Evolutionary conservation across 2,888 invertebrate species (phyloP), one percentile per base, ranked within the genome.

Genomic region (Orchesellides sinensis): DNA sequence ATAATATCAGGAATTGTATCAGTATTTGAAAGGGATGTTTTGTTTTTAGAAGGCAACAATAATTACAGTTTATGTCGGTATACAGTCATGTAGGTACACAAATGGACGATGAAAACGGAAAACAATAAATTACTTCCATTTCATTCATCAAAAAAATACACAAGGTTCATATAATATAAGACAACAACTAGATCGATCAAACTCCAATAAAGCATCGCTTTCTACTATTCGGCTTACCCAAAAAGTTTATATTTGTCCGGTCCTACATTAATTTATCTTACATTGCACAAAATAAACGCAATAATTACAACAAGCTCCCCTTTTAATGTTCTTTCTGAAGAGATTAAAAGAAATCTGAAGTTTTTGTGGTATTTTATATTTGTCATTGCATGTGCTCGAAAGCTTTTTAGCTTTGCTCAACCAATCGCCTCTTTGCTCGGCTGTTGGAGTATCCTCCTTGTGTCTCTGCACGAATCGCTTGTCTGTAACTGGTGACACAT

Each of bases 341-440:
- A 40, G n/a, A n/a, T 40, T n/a, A 40, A 32, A 32, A 40, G 40
- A n/a, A 8, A 40, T 40, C 10, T 10, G 40, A 40, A 40, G 40
- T 40, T 40, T 32, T 32, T 32, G 10, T 6, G 32, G n/a, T 40
- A n/a, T 8, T 40, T 10, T 14, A 40, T 10, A n/a, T 40, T 40
- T 10, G 59, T 35, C 25, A n/a, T n/a, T n/a, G n/a, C n/a, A n/a
- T n/a, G n/a, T n/a, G n/a, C n/a, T n/a, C 40, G n/a, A n/a, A 2
- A 40, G 40, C 14, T 27, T 17, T 75, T 85, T 82, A 88, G 70
- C 85, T 86, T 32, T 84, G 77, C 29, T 87, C 87, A 66, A 87
- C 87, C n/a, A 88, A 85, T 19, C 87, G 63, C 27, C 87, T 69
- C 52, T 85, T 87, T 8, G 88, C 87, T 27, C 86, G 70, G 8